Evolutionary conservation across 2,797 vertebrate species (phyloP).

Genomic region (Acomys russatus): DNA sequence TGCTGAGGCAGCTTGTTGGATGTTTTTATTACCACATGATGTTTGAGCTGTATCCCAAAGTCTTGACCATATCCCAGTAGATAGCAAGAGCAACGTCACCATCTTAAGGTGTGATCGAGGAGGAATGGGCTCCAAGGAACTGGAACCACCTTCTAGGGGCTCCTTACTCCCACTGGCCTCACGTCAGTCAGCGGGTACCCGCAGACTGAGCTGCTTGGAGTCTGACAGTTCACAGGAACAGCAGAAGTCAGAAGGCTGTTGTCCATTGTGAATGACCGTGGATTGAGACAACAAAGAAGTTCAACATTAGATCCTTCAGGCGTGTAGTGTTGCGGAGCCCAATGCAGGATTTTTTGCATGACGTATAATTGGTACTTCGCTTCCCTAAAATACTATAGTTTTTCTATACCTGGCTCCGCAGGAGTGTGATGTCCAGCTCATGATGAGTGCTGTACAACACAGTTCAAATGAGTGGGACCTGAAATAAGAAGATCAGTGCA

Average conservation of each 20-base stretch:
- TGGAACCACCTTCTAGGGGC: not conserved
- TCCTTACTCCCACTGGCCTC: not conserved
- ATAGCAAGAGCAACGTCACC: not conserved
- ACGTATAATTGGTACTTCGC: not conserved
- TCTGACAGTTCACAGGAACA: not conserved
- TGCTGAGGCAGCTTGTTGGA: constrained; percentile 7
- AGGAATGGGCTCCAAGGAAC: not conserved
- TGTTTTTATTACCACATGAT: constrained; percentile 15
- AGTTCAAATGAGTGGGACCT: not conserved
- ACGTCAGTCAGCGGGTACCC: not conserved
- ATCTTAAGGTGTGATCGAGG: not conserved
- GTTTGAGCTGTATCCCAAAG: not conserved
- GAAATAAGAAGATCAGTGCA: not conserved
- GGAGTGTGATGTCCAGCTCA: not conserved
- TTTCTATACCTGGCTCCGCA: not conserved
- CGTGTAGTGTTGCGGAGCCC: not conserved
- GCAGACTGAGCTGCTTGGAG: not conserved
- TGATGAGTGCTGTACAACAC: not conserved
- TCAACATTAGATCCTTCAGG: not conserved
- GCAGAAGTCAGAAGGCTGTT: not conserved
- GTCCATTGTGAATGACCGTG: not conserved
- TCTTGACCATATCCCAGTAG: not conserved
- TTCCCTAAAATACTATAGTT: not conserved
- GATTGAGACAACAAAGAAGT: not conserved
- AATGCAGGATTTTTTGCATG: not conserved